Evolutionary conservation across 2,888 invertebrate species (phyloP), one percentile per base, ranked within the genome.

Genomic region (Acronicta leporina): DNA sequence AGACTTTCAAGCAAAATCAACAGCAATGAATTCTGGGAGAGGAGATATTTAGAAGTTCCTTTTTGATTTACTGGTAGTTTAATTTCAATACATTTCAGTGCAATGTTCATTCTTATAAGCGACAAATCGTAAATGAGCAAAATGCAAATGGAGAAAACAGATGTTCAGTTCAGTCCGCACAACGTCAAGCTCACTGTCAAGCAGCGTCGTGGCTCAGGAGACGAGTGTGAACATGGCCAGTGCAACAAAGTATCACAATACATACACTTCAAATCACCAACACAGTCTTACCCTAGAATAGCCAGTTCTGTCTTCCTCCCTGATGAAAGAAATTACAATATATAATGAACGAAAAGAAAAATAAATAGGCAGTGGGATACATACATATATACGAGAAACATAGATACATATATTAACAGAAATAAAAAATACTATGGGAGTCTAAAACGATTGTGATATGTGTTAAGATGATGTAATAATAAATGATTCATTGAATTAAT

Each of bases 271-370:
- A 90, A 87, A 84, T 87, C 92, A 91, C 82, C 85, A 92, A 92
- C 91, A 91, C 89, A 84, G 75, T 88, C 95, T 95, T 95, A 95
- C 95, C 95, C 95, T 94, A 92, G 86, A 92, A 94, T 90, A 94
- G 92, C 94, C 95, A 90, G 90, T 89, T 90, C 91, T 92, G 92
- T 94, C 95, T 90, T 94, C 94, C 94, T 95, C 94, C 95, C 95
- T 95, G 94, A 94, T 94, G 91, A 95, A 94, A 92, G 89, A 94
- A 94, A 94, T 90, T 84, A 81, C 72, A 84, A 86, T 87, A 90
- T 84, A 86, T 84, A 84, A 83, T 83, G 79, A 75, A 73, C 79
- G 69, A 75, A 74, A 72, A 71, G 76, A 64, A 60, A 59, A 68
- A 63, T 70, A 81, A 45, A 85, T 83, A 82, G 75, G 6, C n/a